A percentile compares a stretch with the other conserved stretches of the same genome.
Evolutionary conservation across 2,797 vertebrate species (phyloP).

Genomic region (Protosalanx chinensis): DNA sequence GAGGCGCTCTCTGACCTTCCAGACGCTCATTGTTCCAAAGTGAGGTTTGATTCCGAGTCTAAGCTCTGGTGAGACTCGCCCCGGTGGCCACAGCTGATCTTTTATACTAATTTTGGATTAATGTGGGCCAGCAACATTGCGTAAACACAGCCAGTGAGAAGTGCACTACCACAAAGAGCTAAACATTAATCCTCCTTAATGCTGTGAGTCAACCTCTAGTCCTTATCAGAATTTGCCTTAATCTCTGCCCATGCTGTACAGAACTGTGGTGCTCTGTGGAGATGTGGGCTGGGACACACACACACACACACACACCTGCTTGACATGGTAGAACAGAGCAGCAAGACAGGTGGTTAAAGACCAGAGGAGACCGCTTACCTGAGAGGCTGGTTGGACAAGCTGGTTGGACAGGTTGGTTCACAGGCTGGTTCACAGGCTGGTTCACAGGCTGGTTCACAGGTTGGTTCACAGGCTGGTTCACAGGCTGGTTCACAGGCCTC

Average conservation of each 20-base stretch:
- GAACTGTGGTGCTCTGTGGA: constrained; percentile 80
- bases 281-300: constrained; percentile 71
- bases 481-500: no score
- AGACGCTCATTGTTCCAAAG: constrained; percentile 72
- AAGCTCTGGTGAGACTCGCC: constrained; percentile 83
- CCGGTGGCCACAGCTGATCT: constrained; percentile 92
- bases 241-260: constrained; percentile 95
- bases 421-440: no score
- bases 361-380: constrained; percentile 59
- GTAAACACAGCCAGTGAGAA: constrained; percentile 93
- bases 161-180: constrained; percentile 92
- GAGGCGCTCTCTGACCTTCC: constrained; percentile 69
- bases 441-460: no score
- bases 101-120: constrained; percentile 99
- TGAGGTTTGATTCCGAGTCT: constrained; percentile 83
- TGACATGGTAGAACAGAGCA: constrained; percentile 15
- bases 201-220: constrained; percentile 99
- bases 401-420: not conserved
- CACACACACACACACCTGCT: constrained; percentile 66
- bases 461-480: no score
- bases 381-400: constrained; percentile 38
- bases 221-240: constrained; percentile 99
- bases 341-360: constrained; percentile 6
- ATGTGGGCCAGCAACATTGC: constrained; percentile 92
- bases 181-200: constrained; percentile 99